A percentile compares a stretch with the other conserved stretches of the same genome.
Evolutionary conservation across 2,797 vertebrate genomes (phyloP).

Genomic region (Muscicapa striata): DNA sequence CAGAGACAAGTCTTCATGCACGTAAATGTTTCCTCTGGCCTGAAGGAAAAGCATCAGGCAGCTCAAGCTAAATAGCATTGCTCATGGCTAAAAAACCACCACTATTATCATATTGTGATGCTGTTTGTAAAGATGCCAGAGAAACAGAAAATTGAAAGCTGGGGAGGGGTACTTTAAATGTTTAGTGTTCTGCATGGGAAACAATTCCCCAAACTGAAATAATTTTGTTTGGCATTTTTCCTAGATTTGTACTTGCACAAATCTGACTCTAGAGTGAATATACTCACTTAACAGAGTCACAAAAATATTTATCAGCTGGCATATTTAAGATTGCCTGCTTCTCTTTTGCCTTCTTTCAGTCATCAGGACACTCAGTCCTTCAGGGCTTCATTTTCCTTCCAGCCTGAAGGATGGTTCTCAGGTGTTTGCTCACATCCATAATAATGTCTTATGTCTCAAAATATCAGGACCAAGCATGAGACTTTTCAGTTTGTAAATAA

Average conservation of each 20-base stretch:
- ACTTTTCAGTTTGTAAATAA: not conserved
- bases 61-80: not conserved
- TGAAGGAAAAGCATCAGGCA: not conserved
- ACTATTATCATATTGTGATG: not conserved
- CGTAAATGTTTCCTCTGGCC: not conserved
- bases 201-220: not conserved
- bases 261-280: not conserved
- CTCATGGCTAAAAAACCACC: not conserved
- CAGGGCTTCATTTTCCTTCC: not conserved
- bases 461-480: not conserved
- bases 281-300: not conserved
- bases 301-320: not conserved
- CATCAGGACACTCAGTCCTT: not conserved
- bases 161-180: not conserved
- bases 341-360: not conserved
- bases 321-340: not conserved
- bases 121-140: not conserved
- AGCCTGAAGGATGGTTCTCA: not conserved
- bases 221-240: constrained; percentile 9
- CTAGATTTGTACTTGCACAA: not conserved
- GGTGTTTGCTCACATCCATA: not conserved
- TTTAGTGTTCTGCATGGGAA: not conserved
- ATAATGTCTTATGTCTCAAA: not conserved
- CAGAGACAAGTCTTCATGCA: not conserved
- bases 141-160: not conserved